Conservation (phyloP, 2,113 vertebrate species). For the Pteruthius melanotis region DNA sequence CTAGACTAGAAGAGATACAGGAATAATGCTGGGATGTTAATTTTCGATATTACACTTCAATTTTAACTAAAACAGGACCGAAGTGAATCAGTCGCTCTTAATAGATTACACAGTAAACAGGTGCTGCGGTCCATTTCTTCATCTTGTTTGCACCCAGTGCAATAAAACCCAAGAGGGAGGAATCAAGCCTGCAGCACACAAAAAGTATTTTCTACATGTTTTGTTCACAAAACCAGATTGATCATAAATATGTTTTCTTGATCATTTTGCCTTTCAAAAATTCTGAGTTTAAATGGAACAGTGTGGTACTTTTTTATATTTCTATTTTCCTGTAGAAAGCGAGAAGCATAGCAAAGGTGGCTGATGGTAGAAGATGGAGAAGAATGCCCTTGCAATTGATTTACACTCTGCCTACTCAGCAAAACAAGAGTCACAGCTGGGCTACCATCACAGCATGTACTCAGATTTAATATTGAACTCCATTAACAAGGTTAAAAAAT, state of each 20-base stretch:
- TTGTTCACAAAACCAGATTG: background rate
- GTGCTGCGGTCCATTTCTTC: background rate
- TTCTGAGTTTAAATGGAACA: background rate
- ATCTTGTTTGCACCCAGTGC: background rate
- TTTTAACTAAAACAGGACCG: background rate
- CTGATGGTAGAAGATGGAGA: background rate
- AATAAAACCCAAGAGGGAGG: background rate
- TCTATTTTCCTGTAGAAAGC: background rate
- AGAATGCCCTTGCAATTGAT: background rate
- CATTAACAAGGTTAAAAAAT: background rate
- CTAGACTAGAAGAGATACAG: background rate
- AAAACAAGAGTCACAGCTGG: background rate
- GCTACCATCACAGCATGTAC: background rate
- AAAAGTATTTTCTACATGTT: background rate
- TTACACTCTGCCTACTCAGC: background rate
- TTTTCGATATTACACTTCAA: background rate
- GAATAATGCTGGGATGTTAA: background rate
- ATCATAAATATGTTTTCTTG: background rate
- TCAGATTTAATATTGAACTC: background rate
- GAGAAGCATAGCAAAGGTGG: background rate
- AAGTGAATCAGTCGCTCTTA: background rate
- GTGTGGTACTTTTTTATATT: background rate
- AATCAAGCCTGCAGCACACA: background rate
- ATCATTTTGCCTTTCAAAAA: background rate
- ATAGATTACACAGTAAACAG: background rate